Evolutionary conservation across 1,140 invertebrate species (phyloP).

Genomic region (Parapsyche elsis): DNA sequence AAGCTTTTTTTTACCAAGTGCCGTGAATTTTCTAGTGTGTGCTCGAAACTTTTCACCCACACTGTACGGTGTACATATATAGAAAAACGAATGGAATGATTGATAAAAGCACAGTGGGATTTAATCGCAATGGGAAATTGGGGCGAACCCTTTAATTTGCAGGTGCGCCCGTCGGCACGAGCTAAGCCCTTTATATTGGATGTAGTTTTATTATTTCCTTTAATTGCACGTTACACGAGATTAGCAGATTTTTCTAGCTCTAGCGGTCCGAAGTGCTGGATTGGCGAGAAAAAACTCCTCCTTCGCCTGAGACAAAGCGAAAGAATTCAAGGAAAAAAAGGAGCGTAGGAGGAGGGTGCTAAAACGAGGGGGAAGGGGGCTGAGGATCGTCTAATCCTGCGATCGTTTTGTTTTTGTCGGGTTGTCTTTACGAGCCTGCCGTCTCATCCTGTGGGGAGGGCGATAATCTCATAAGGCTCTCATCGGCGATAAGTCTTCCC

Average conservation of each 20-base stretch:
- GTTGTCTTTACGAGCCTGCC: slow-evolving; percentile 29
- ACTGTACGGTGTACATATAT: too few species aligned
- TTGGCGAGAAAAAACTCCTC: background rate
- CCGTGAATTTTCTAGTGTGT: too few species aligned
- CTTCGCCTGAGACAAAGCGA: background rate
- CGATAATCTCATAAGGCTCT: slow-evolving; percentile 44
- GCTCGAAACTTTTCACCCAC: too few species aligned
- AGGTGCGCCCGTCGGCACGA: background rate
- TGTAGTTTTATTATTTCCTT: slow-evolving; percentile 37
- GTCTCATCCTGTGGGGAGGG: slow-evolving; percentile 13
- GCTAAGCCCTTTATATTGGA: background rate
- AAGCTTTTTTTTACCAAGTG: too few species aligned
- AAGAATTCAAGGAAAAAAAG: background rate
- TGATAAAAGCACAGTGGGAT: background rate
- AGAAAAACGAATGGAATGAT: background rate
- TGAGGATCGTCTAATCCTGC: slow-evolving; percentile 32
- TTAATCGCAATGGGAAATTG: background rate
- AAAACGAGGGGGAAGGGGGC: background rate
- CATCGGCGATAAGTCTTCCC: slow-evolving; percentile 39
- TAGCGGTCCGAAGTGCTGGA: background rate
- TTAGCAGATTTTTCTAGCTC: slow-evolving; percentile 21
- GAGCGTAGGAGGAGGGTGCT: background rate
- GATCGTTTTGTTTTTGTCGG: slow-evolving; percentile 40
- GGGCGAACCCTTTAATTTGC: background rate
- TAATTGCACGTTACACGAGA: slow-evolving; percentile 39